These are phyloP conservation scores for Leptinotarsa lineolata DNA, from an alignment of 1,140 invertebrate species.

Conservation along the genomic window DNA sequence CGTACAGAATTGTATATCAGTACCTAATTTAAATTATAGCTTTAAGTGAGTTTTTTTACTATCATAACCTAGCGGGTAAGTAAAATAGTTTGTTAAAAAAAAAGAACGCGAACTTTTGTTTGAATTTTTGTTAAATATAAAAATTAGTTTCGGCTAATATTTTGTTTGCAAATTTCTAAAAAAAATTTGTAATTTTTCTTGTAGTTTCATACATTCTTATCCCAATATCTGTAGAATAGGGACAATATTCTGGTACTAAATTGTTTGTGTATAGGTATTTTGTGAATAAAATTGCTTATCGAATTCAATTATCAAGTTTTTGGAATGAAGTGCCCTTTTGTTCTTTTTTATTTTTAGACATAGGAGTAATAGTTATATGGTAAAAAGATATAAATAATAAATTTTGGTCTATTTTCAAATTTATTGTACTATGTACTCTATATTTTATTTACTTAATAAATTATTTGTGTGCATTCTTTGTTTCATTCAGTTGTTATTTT, in stretches of 20 bases:
- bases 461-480: constrained; percentile 27
- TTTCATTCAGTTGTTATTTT: not conserved
- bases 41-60: constrained; percentile 18
- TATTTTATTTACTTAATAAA: constrained; percentile 35
- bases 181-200: not conserved
- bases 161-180: not conserved
- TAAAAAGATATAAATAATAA: constrained; percentile 22
- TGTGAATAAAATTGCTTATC: too few species aligned
- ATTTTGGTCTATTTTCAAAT: constrained; percentile 31
- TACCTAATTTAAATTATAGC: constrained; percentile 28
- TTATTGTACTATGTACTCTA: constrained; percentile 31
- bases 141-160: not conserved
- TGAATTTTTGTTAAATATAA: not conserved
- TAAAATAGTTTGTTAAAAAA: not conserved
- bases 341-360: constrained; percentile 21
- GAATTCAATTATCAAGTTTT: constrained; percentile 1
- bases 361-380: constrained; percentile 28
- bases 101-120: constrained; percentile 6
- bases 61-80: constrained; percentile 11
- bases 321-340: constrained; percentile 30
- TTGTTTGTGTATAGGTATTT: too few species aligned
- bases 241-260: too few species aligned
- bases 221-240: too few species aligned
- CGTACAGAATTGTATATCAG: constrained; percentile 10
- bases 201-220: not conserved